Percentiles rank a stretch among this genome's conserved stretches.
These are phyloP conservation scores for Blastobasis lacticolella DNA, from an alignment of 2,888 invertebrate species.

Conservation along the genomic window DNA sequence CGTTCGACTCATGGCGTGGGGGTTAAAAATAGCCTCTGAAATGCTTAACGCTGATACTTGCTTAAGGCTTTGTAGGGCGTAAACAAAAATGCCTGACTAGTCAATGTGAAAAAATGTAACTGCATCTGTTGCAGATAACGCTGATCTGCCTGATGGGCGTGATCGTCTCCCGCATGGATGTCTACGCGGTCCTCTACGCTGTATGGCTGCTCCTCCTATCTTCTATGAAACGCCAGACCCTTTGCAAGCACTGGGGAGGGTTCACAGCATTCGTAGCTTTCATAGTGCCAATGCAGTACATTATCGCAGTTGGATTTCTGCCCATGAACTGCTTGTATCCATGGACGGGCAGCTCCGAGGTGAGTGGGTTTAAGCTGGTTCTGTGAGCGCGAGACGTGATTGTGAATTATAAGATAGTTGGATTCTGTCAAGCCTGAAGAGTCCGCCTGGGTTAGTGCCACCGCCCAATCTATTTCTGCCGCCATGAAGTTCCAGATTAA, in stretches of 20 bases:
- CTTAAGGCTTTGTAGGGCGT: no score
- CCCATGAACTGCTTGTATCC: constrained; percentile 85
- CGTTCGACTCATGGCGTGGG: no score
- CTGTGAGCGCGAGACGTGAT: no score
- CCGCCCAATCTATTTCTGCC: no score
- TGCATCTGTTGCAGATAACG: constrained; percentile 79
- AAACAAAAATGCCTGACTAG: no score
- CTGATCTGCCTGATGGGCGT: constrained; percentile 89
- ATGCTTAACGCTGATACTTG: no score
- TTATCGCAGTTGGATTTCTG: constrained; percentile 90
- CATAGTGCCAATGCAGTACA: constrained; percentile 90
- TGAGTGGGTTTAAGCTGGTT: constrained; percentile 12
- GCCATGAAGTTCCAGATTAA: no score
- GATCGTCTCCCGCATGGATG: constrained; percentile 92
- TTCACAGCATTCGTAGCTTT: constrained; percentile 87
- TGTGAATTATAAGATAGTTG: no score
- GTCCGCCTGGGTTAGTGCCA: no score
- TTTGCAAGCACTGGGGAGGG: constrained; percentile 86
- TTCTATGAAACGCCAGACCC: constrained; percentile 74
- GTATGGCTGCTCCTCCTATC: constrained; percentile 86
- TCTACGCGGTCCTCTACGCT: constrained; percentile 90
- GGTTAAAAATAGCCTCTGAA: not conserved
- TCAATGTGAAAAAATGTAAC: no score
- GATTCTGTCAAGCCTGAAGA: no score
- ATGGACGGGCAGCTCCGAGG: constrained; percentile 45